Evolutionary conservation across 1,140 invertebrate genomes (phyloP), one percentile per base, ranked within the genome.

Genomic region (Choristoneura fumiferana): DNA sequence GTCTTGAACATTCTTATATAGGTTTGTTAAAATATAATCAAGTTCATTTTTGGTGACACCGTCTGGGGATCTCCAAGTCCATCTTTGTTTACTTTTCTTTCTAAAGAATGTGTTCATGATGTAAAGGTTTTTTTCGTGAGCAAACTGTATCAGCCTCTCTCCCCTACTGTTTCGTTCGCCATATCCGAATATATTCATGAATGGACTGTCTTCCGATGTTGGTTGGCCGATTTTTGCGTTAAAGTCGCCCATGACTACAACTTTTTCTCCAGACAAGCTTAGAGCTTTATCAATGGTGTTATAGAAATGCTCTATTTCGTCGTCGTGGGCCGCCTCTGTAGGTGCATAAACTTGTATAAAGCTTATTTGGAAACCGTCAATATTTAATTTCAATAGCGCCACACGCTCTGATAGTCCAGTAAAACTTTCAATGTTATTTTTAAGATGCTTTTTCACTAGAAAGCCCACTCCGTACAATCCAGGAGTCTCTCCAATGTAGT

Each of bases 301-400:
- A 15, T 68, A 65, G 39, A 68, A 68, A 57, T 62, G 8, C 34
- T 65, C 62, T 9, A 68, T 4, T 36, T 68, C 59, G 12, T 64
- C 62, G 5, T 68, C 66, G 4, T 6, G 54, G 12, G 62, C 38
- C 0, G 40, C 37, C 29, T 65, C 57, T 40, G 60, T 69, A 43
- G 66, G 66, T 6, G 66, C 60, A 33, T 64, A 68, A 15, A 49
- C 58, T 64, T 61, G 62, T 52, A 68, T 64, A 15, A 68, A 60
- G 35, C 54, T 62, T 65, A 65, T 43, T 13, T 65, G 10, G 12
- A 3, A 15, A 14, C 2, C 14, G n/a, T n/a, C n/a, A n/a, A n/a
- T n/a, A n/a, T n/a, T 38, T 38, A 49, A 6, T 3, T 29, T 29
- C 22, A 29, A 6, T 29, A 49, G 13, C 4, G 12, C 12, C 1